Conservation (phyloP, 2,113 vertebrate species). For the Martes martes region DNA sequence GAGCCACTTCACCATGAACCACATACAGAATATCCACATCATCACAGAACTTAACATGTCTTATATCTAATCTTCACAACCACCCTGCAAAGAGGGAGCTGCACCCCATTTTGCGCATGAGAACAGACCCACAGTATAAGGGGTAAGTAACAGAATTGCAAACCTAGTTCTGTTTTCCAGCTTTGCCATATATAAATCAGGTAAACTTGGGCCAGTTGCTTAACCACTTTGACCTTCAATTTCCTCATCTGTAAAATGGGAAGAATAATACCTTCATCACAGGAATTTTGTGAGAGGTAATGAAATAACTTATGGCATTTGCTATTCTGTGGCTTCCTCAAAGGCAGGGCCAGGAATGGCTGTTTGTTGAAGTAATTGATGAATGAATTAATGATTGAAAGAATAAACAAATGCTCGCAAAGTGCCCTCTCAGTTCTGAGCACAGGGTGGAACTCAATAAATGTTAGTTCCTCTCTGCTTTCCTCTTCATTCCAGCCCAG, state of each 20-base stretch:
- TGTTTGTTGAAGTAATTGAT: neutral
- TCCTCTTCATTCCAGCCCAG: neutral
- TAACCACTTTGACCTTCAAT: neutral
- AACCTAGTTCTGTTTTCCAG: neutral
- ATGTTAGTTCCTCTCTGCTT: neutral
- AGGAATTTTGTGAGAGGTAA: neutral
- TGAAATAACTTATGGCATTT: neutral
- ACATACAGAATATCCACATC: neutral
- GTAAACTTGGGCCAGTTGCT: neutral
- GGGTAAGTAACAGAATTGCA: neutral
- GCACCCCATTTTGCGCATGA: neutral
- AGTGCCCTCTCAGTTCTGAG: neutral
- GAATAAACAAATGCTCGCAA: neutral
- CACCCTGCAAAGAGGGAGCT: neutral
- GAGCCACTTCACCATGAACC: neutral
- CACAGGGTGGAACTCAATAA: neutral
- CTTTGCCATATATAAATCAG: neutral
- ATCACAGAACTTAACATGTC: fast-evolving
- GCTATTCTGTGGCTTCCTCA: neutral
- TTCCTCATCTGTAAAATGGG: neutral
- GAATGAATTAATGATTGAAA: neutral
- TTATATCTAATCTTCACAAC: neutral
- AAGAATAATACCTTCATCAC: neutral
- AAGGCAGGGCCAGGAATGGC: neutral
- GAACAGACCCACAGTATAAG: neutral